Evolutionary conservation across 1,140 invertebrate genomes (phyloP), one percentile per base, ranked within the genome.

Genomic region (Magallana gigas): DNA sequence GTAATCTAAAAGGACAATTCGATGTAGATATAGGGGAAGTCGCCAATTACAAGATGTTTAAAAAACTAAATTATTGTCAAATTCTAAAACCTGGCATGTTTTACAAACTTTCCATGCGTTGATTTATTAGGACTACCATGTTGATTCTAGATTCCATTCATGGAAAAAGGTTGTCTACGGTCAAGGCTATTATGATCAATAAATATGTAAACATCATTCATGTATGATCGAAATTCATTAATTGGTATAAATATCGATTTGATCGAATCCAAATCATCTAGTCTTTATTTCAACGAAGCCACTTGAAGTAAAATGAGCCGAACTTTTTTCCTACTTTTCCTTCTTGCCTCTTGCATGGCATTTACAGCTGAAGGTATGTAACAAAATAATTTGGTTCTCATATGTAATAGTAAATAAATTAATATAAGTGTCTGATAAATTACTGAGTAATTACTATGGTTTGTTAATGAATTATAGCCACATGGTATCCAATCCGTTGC

Each of bases 351-450:
- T 29, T 76, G 68, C 68, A 76, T 76, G 68, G 68, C 68, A 4
- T 76, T 76, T 12, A 76, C 68, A 9, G 68, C 68, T 76, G 68
- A 76, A 76, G 68, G 68, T 76, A 12, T 8, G 68, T 76, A 23
- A 29, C 1, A 8, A 29, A 29, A 2, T 36, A 48, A 48, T 48
- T 1, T 48, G 36, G 36, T 5, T 5, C 2, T 48, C 36, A 48
- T 1, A 48, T 48, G 36, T 48, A 4, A 5, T 48, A 48, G 36
- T 0, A 48, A 23, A 23, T 23, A 23, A 23, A 48, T 48, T 48
- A 48, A 48, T 2, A 48, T 48, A 1, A 48, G 36, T 48, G 36
- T 48, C 36, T 48, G 36, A 5, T 48, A 4, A 48, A 48, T 48
- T 48, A 48, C 36, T 48, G 36, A 48, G 36, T 48, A 48, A 48